Percentiles rank a stretch among this genome's conserved stretches.
Conservation (phyloP, 2,797 vertebrate genomes). For the Salarias fasciatus region DNA sequence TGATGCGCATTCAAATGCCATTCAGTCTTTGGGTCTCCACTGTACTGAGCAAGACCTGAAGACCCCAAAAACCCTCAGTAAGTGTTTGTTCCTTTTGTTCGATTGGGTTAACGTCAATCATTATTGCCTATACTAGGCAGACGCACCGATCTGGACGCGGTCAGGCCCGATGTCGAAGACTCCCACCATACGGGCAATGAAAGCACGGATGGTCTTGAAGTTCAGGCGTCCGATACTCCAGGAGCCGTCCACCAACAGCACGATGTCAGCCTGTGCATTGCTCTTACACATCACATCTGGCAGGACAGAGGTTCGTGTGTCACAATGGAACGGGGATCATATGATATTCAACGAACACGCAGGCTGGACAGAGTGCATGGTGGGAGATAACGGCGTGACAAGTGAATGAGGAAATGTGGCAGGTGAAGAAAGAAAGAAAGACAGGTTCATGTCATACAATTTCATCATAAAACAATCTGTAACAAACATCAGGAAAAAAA, state of each 20-base stretch:
- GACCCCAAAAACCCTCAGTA: slow-evolving; percentile 8
- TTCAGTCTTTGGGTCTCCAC: slow-evolving; percentile 97
- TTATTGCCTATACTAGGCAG: background rate
- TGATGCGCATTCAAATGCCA: slow-evolving; percentile 92
- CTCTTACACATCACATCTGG: slow-evolving; percentile 92
- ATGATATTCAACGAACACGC: background rate
- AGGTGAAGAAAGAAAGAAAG: slow-evolving; percentile 45
- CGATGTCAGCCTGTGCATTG: slow-evolving; percentile 94
- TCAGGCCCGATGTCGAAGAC: slow-evolving; percentile 96
- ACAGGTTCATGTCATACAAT: slow-evolving; percentile 18
- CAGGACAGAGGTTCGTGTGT: slow-evolving; percentile 54
- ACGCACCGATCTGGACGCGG: slow-evolving; percentile 97
- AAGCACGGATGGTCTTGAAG: slow-evolving; percentile 94
- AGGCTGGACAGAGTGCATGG: slow-evolving; percentile 2
- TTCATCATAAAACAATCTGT: slow-evolving; percentile 36
- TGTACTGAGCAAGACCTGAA: slow-evolving; percentile 95
- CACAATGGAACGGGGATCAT: slow-evolving; percentile 10
- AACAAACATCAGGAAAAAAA: slow-evolving; percentile 31
- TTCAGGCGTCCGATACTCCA: slow-evolving; percentile 98
- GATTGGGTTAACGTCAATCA: background rate
- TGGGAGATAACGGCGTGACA: slow-evolving; percentile 13
- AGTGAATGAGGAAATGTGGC: slow-evolving; percentile 38
- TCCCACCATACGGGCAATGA: slow-evolving; percentile 94
- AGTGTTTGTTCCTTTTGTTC: slow-evolving; percentile 6
- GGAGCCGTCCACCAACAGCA: slow-evolving; percentile 96